Evolutionary conservation across 2,888 invertebrate species (phyloP), one percentile per base, ranked within the genome.

Genomic region (Rhorus exstirpatorius): DNA sequence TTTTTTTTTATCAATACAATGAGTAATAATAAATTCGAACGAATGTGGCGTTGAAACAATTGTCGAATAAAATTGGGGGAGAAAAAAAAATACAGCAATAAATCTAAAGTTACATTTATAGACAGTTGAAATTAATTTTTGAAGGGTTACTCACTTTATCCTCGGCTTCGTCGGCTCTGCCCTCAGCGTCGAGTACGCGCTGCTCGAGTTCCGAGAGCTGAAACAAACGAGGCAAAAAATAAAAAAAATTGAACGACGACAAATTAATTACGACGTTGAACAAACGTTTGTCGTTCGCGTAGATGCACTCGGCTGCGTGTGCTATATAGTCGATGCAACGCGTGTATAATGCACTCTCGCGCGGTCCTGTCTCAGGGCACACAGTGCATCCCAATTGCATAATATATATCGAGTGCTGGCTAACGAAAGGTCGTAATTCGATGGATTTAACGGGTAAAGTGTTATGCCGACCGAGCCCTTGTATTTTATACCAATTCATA

Each of bases 141-240:
- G 41, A 67, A 61, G 31, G 12, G 83, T 75, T 67, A 84, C 93
- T 94, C 95, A 98, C 98, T 97, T 98, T 98, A 94, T 98, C 97
- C 94, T 98, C 98, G 84, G 98, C 98, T 93, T 97, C 97, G 92
- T 98, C 98, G 70, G 98, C 98, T 89, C 98, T 95, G 89, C 97
- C 96, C 94, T 98, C 98, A 89, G 98, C 98, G 93, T 98, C 98
- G 93, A 97, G 95, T 92, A 98, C 97, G 90, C 98, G 95, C 93
- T 97, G 97, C 94, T 98, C 98, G 94, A 98, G 95, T 95, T 98
- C 98, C 93, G 97, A 97, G 94, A 98, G 96, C 98, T 98, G 95
- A 85, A 96, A 96, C 89, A 92, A 91, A 94, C 91, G 55, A 55
- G n/a, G 86, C 87, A 67, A 83, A 38, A 78, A 77, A 21, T 55